phyloP scores from a whole-genome alignment of 2,797 vertebrate genomes.

The Psittacula echo region DNA sequence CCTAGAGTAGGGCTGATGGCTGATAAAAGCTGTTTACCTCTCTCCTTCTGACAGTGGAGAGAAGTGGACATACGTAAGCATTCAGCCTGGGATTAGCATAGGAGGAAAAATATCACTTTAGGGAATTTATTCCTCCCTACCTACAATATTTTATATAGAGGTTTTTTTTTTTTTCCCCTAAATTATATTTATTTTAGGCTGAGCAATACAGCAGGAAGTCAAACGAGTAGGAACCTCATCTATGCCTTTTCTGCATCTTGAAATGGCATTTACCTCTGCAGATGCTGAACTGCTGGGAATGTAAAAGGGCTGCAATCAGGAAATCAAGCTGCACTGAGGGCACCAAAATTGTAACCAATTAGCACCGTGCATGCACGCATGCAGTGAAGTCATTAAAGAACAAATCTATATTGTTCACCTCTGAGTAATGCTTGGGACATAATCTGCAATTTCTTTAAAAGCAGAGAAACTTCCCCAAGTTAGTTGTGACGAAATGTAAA shows the following conservation, averaged over 20 bases:
- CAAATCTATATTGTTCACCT: slow-evolving; percentile 6
- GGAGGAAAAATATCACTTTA: neutral
- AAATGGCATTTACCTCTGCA: slow-evolving; percentile 19
- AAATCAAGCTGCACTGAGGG: neutral
- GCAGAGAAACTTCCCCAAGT: slow-evolving; percentile 1
- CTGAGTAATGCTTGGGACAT: neutral
- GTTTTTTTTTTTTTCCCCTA: neutral
- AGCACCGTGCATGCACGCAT: neutral
- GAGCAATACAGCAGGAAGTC: slow-evolving; percentile 24
- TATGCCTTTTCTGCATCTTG: neutral
- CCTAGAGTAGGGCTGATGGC: neutral
- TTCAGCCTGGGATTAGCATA: neutral
- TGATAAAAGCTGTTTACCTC: neutral
- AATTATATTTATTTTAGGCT: slow-evolving; percentile 17
- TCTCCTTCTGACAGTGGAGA: neutral
- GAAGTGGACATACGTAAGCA: neutral
- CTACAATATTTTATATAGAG: neutral
- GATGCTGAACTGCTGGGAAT: slow-evolving; percentile 31
- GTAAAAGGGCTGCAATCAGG: slow-evolving; percentile 34
- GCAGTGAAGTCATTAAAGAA: neutral
- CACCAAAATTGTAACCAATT: neutral
- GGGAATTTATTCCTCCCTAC: neutral
- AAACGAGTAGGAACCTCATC: slow-evolving; percentile 1
- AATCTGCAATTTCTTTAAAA: slow-evolving; percentile 9
- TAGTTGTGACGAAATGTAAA: neutral